A percentile compares a stretch with the other conserved stretches of the same genome.
These are phyloP conservation scores for Mactromeris polynyma DNA, from an alignment of 2,888 invertebrate species.

Conservation along the genomic window DNA sequence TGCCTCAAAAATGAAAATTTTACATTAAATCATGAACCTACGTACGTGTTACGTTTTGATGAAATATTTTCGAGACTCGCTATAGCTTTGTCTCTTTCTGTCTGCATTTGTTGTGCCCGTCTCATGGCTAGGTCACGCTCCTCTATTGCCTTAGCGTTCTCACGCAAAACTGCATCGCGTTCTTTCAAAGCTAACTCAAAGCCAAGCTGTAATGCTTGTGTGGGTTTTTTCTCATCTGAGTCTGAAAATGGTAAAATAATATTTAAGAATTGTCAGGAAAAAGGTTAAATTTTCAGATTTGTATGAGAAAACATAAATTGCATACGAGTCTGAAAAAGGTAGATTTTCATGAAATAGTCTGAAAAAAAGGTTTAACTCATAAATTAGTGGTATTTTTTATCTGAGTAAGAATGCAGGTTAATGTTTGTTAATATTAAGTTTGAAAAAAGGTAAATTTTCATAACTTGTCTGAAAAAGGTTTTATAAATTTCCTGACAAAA, in stretches of 20 bases:
- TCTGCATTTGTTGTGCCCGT: constrained; percentile 81
- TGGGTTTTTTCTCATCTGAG: constrained; percentile 79
- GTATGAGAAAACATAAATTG: too few relatives aligned
- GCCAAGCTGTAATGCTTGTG: constrained; percentile 85
- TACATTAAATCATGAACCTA: neutral
- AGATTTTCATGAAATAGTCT: too few relatives aligned
- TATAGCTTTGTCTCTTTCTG: constrained; percentile 83
- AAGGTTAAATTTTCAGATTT: too few relatives aligned
- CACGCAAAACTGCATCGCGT: constrained; percentile 85
- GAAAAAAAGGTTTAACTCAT: too few relatives aligned
- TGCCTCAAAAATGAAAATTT: too few relatives aligned
- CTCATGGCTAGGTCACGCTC: constrained; percentile 83
- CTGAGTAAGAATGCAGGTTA: too few relatives aligned
- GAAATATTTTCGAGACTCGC: constrained; percentile 81
- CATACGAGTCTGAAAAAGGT: too few relatives aligned
- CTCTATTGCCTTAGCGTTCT: constrained; percentile 84
- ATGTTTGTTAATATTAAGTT: too few relatives aligned
- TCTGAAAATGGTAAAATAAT: constrained; percentile 54
- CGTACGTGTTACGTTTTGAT: constrained; percentile 76
- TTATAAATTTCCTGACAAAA: too few relatives aligned
- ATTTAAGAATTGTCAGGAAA: neutral
- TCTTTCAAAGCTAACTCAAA: constrained; percentile 86
- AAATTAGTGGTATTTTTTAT: too few relatives aligned
- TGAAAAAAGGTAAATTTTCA: too few relatives aligned
- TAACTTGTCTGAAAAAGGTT: too few relatives aligned